Conservation (phyloP, 2,888 invertebrate genomes). For the Epirrhoe tristata region DNA sequence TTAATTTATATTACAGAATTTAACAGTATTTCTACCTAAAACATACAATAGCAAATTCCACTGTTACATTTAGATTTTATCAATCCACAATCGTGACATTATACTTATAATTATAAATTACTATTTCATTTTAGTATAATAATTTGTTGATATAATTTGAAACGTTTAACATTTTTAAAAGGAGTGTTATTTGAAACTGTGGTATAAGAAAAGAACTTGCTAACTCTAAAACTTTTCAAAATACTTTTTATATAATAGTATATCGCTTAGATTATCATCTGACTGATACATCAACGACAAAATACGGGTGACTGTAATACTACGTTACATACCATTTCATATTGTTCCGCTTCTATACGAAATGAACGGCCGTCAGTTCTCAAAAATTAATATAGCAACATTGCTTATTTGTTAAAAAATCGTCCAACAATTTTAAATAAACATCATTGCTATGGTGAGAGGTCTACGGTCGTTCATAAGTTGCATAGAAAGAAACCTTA, state of each 20-base stretch:
- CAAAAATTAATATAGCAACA: no score
- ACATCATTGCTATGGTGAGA: no score
- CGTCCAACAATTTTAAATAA: no score
- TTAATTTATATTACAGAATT: slow-evolving; percentile 37
- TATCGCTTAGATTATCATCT: not conserved
- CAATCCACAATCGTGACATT: slow-evolving; percentile 39
- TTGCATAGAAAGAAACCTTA: no score
- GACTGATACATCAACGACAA: slow-evolving; percentile 17
- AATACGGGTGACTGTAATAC: slow-evolving; percentile 8
- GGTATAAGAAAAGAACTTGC: slow-evolving; percentile 19
- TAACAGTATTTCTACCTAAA: slow-evolving; percentile 43
- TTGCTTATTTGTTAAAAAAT: no score
- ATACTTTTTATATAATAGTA: slow-evolving; percentile 9
- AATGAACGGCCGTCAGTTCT: no score
- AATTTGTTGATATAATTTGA: slow-evolving; percentile 26
- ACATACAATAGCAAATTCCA: slow-evolving; percentile 51
- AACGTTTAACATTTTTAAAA: slow-evolving; percentile 26
- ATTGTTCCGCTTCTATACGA: not conserved
- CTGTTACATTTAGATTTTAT: slow-evolving; percentile 48
- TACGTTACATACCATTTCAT: slow-evolving; percentile 15
- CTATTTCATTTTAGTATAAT: slow-evolving; percentile 15
- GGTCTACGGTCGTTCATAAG: no score
- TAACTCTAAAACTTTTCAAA: slow-evolving; percentile 13
- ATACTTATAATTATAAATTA: slow-evolving; percentile 28
- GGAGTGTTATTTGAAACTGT: slow-evolving; percentile 19